Conservation (phyloP, 2,113 vertebrate genomes). For the Oncorhynchus mykiss region DNA sequence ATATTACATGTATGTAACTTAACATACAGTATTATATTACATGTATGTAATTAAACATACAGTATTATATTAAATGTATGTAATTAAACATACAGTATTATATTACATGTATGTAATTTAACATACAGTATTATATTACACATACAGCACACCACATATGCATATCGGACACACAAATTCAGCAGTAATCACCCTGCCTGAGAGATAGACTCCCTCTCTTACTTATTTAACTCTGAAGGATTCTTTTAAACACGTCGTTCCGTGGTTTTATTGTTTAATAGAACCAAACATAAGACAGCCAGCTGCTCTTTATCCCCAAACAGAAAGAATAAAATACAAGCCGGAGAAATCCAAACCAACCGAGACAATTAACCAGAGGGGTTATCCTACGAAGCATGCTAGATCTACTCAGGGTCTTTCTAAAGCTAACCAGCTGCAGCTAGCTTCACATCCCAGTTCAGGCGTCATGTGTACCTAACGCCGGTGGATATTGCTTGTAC, state of each 20-base stretch:
- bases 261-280: neutral
- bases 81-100: no score
- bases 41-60: conserved; percentile 43
- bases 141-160: conserved; percentile 52
- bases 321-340: neutral
- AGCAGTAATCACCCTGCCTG: conserved; percentile 51
- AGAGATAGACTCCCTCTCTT: conserved; percentile 34
- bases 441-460: no score
- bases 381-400: no score
- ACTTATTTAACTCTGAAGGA: conserved; percentile 18
- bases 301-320: conserved; percentile 33
- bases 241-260: conserved; percentile 13
- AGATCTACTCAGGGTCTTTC: no score
- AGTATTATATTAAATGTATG: neutral
- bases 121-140: conserved; percentile 13
- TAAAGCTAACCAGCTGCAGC: no score
- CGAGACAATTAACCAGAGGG: neutral
- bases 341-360: neutral
- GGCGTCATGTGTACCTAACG: no score
- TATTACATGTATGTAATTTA: conserved; percentile 13
- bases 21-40: conserved; percentile 64
- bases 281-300: conserved; percentile 37
- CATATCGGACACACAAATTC: conserved; percentile 45
- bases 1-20: conserved; percentile 38
- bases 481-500: no score